Conservation (phyloP, 92 coral and sea anemone genomes). For the Actinernus sp. region DNA sequence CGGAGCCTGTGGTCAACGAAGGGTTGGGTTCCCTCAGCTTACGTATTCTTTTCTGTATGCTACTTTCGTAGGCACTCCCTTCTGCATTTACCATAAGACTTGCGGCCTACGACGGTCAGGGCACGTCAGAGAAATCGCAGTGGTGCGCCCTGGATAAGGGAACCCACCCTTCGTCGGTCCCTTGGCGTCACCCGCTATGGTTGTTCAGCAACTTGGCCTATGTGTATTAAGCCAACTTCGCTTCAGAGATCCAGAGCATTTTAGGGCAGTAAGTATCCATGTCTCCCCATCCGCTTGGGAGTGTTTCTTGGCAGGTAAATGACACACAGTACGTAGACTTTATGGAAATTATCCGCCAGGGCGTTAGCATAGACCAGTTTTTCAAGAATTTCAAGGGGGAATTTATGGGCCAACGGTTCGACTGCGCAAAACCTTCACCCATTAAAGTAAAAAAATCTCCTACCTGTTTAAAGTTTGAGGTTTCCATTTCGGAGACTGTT, state of each 20-base stretch:
- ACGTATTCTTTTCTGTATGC: too few species aligned
- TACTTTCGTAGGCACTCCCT: too few species aligned
- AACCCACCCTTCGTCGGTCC: constrained; percentile 36
- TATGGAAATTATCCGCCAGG: constrained; percentile 4
- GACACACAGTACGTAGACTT: constrained; percentile 6
- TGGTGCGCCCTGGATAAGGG: not conserved
- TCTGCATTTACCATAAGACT: too few species aligned
- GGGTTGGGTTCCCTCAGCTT: constrained; percentile 33
- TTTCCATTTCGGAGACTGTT: constrained; percentile 8
- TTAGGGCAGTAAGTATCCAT: constrained; percentile 26
- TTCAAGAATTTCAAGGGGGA: constrained; percentile 14
- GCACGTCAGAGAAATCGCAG: not conserved
- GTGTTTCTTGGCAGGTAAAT: not conserved
- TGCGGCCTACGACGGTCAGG: too few species aligned
- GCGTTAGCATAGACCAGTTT: constrained; percentile 10
- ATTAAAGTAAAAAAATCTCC: not conserved
- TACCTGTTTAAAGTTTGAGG: not conserved
- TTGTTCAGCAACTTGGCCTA: not conserved
- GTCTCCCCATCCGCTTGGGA: constrained; percentile 10
- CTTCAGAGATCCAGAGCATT: constrained; percentile 6
- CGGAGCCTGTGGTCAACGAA: too few species aligned
- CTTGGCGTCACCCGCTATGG: constrained; percentile 27
- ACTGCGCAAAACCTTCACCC: constrained; percentile 8
- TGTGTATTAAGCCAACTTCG: constrained; percentile 12
- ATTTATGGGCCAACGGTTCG: constrained; percentile 10